phyloP scores from a whole-genome alignment of 2,113 vertebrate genomes.

The Austrofundulus limnaeus region DNA sequence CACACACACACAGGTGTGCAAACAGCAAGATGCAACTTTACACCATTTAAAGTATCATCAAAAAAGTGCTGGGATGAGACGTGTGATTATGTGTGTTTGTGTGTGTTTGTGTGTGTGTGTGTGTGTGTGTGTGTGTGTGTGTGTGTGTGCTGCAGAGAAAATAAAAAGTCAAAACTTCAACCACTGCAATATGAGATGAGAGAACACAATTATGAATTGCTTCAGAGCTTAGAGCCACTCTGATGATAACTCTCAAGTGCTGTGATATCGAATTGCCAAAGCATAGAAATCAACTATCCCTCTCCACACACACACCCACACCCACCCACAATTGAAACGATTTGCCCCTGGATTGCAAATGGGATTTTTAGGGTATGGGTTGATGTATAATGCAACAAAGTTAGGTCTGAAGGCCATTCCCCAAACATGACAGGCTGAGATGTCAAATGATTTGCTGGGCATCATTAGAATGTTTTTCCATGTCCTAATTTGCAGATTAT shows the following conservation, averaged over 20 bases:
- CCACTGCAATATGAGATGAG: slow-evolving; percentile 73
- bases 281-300: slow-evolving; percentile 51
- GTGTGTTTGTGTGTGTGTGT: slow-evolving; percentile 49
- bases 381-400: slow-evolving; percentile 76
- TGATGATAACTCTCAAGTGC: slow-evolving; percentile 70
- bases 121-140: slow-evolving; percentile 49
- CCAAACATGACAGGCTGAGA: slow-evolving; percentile 50
- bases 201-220: slow-evolving; percentile 76
- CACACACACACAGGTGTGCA: slow-evolving; percentile 50
- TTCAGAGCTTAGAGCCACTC: slow-evolving; percentile 69
- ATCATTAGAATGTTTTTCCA: slow-evolving; percentile 64
- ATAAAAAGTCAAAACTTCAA: slow-evolving; percentile 63
- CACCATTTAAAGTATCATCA: slow-evolving; percentile 78
- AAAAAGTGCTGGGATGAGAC: slow-evolving; percentile 70
- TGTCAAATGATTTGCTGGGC: slow-evolving; percentile 65
- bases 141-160: slow-evolving; percentile 48
- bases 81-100: slow-evolving; percentile 54
- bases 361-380: slow-evolving; percentile 62
- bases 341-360: slow-evolving; percentile 71
- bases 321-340: slow-evolving; percentile 67
- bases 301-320: not conserved
- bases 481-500: slow-evolving; percentile 60
- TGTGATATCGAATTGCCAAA: slow-evolving; percentile 64
- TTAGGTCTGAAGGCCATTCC: slow-evolving; percentile 62
- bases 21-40: slow-evolving; percentile 82